phyloP scores from a whole-genome alignment of 2,113 vertebrate species.

The Pedionomus torquatus region DNA sequence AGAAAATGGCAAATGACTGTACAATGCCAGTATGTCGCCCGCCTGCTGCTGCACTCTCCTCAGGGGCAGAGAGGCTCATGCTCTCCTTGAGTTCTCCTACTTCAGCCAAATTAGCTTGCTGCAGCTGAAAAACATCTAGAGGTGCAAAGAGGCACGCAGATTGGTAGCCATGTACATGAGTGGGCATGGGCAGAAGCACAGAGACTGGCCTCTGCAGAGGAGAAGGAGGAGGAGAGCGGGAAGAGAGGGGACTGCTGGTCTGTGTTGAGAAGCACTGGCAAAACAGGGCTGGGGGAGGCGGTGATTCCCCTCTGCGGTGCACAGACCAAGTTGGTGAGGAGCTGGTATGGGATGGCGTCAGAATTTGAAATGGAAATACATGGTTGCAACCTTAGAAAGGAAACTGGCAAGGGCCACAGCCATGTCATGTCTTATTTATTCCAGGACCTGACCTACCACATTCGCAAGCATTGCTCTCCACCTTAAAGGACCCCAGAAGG shows the following conservation, averaged over 20 bases:
- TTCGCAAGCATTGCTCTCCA: not conserved
- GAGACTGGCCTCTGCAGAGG: not conserved
- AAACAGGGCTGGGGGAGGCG: not conserved
- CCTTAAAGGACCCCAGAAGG: not conserved
- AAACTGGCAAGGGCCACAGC: not conserved
- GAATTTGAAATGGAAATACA: not conserved
- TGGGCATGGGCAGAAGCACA: not conserved
- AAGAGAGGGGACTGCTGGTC: not conserved
- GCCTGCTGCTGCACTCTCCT: not conserved
- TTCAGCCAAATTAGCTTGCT: not conserved
- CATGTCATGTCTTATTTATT: not conserved
- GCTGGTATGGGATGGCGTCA: not conserved
- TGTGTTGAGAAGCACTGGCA: rapidly evolving
- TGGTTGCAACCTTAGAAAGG: not conserved
- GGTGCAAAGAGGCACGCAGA: not conserved
- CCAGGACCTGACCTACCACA: not conserved
- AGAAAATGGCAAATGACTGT: not conserved
- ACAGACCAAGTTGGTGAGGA: rapidly evolving
- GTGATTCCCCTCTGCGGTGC: rapidly evolving
- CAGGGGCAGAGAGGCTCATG: not conserved
- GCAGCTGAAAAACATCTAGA: rapidly evolving
- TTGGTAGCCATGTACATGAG: rapidly evolving
- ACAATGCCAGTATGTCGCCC: rapidly evolving
- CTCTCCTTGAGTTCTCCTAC: not conserved
- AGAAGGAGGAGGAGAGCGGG: not conserved